Base-by-base conservation (phyloP, 2,113 vertebrate species). In the Notothenia coriiceps region DNA sequence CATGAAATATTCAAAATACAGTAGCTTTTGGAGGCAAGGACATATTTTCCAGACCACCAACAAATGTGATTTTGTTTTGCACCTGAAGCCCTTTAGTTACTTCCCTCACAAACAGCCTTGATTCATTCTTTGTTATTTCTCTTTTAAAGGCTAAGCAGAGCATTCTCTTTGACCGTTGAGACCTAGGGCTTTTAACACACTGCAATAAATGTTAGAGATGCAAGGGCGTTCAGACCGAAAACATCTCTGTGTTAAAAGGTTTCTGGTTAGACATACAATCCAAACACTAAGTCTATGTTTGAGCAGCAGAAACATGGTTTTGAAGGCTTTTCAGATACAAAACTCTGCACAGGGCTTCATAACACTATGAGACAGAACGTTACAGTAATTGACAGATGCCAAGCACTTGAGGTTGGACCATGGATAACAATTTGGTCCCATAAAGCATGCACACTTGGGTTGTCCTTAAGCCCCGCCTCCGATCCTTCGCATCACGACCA, bases 1-100 rank as follows among this genome's bases (percentile, higher is more conserved):
- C 87, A 86, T 92, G 70, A 90, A 92, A 92, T 88, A 92, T 92
- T 92, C 69, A 89, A 62, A 0, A 62, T 79, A 52, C 15, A 56
- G 65, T 40, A 57, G 87, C 55, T 83, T 82, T 70, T 47, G 64
- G 74, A 82, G 75, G 52, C 57, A 9, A 60, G 18, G 85, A 72
- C 77, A 20, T 35, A 73, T 74, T 84, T 72, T 76, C 70, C 79
- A 62, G 57, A 70, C 51, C 68, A 55, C 25, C 50, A 56, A 64
- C 60, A 46, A 70, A 78, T 62, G 43, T 54, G 74, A 81, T 74
- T 68, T 35, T 46, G 57, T 17, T 14, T 40, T 75, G 12, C 52
- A 33, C 46, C 17, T 2, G 60, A 6, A 62, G 76, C 78, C 57
- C 20, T 10, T 1, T 20, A 9, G 33, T 20, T 10, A 1, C 13